These are phyloP conservation scores for Anarhynchus alexandrinus DNA, from an alignment of 2,113 vertebrate genomes.

Conservation along the genomic window DNA sequence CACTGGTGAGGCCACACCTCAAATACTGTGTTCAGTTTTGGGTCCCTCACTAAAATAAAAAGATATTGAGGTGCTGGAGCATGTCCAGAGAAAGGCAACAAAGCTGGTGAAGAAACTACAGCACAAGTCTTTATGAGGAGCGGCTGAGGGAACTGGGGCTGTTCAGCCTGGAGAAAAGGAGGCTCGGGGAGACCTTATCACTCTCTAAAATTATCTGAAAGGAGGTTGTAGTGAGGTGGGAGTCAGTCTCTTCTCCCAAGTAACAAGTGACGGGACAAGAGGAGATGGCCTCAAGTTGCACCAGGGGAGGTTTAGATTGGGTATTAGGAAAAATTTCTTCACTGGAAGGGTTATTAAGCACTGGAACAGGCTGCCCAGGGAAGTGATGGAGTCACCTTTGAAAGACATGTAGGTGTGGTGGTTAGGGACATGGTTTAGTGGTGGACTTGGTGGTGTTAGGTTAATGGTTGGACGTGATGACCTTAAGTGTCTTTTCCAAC, in stretches of 20 bases:
- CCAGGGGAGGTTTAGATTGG: background rate
- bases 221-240: accelerated
- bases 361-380: background rate
- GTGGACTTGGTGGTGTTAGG: background rate
- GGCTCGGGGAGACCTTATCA: accelerated
- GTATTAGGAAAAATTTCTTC: background rate
- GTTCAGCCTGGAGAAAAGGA: background rate
- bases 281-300: background rate
- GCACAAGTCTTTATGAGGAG: background rate
- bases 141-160: accelerated
- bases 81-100: accelerated
- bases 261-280: background rate
- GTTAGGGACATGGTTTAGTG: background rate
- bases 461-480: background rate
- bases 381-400: background rate
- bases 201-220: background rate
- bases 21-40: accelerated
- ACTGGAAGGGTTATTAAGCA: background rate
- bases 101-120: background rate
- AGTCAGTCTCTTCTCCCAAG: background rate
- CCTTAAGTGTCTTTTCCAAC: background rate
- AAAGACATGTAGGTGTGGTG: background rate
- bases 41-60: too few species aligned
- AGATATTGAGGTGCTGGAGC: accelerated
- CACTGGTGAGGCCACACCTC: background rate